Evolutionary conservation across 1,140 invertebrate species (phyloP).

Genomic region (Hormaphis cornu): DNA sequence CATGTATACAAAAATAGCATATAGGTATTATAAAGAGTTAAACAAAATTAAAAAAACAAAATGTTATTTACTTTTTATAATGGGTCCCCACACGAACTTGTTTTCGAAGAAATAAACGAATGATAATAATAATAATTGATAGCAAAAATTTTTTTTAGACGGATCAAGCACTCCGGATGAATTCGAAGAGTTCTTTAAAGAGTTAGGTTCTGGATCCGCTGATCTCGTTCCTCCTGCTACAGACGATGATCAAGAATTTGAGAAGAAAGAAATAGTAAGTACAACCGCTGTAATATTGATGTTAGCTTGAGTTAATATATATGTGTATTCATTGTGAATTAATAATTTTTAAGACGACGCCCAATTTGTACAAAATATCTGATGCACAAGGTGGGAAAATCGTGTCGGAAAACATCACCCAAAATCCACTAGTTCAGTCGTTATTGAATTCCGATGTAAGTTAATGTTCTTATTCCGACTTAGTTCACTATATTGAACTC

Average conservation of each 20-base stretch:
- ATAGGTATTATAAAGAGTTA: no score
- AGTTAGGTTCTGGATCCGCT: conserved; percentile 59
- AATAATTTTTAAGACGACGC: conserved; percentile 43
- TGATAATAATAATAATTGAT: no score
- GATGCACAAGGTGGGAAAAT: conserved; percentile 56
- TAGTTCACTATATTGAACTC: no score
- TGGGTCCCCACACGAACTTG: no score
- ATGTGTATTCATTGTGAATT: no score
- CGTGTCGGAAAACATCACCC: conserved; percentile 52
- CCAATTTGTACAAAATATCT: conserved; percentile 57
- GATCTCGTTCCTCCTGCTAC: conserved; percentile 53
- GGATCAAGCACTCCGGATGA: conserved; percentile 54
- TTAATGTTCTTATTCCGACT: no score
- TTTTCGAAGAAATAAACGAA: no score
- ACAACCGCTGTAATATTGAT: no score
- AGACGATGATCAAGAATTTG: conserved; percentile 56
- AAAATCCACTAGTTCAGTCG: conserved; percentile 60
- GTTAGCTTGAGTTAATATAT: no score
- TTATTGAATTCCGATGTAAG: conserved; percentile 61
- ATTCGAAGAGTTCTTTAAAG: conserved; percentile 57
- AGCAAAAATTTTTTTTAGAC: conserved; percentile 47
- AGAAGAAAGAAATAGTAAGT: conserved; percentile 43
- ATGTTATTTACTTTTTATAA: no score
- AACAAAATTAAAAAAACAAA: no score
- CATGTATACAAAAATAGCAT: no score